phyloP scores from a whole-genome alignment of 2,888 invertebrate genomes.

The Drosophila emarginata region DNA sequence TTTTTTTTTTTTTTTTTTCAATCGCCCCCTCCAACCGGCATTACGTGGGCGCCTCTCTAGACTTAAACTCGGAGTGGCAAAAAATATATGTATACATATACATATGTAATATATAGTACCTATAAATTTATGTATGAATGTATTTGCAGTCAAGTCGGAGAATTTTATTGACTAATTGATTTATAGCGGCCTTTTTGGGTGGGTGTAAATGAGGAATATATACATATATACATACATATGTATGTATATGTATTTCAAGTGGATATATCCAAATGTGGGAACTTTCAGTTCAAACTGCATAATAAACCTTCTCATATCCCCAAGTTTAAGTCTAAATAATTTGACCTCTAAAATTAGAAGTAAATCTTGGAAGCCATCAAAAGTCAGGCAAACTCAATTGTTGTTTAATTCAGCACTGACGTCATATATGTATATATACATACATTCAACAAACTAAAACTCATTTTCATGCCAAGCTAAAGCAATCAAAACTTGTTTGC shows the following conservation, averaged over 20 bases:
- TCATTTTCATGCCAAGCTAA: conserved; percentile 48
- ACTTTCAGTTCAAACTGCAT: conserved; percentile 23
- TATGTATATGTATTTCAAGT: conserved; percentile 14
- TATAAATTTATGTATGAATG: neutral
- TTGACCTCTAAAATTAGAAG: conserved; percentile 58
- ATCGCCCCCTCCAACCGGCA: conserved; percentile 45
- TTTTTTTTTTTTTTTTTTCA: conserved; percentile 15
- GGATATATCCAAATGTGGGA: conserved; percentile 45
- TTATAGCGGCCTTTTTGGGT: conserved; percentile 63
- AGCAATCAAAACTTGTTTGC: conserved; percentile 74
- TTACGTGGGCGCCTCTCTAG: conserved; percentile 61
- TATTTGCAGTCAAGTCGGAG: conserved; percentile 24
- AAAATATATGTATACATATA: conserved; percentile 22
- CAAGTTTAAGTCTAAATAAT: conserved; percentile 45
- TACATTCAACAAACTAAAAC: conserved; percentile 25
- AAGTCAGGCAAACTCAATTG: conserved; percentile 59
- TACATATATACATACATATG: no score
- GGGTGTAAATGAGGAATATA: conserved; percentile 43
- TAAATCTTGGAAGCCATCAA: conserved; percentile 10
- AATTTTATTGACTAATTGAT: conserved; percentile 65
- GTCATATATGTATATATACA: conserved; percentile 54
- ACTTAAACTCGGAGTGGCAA: conserved; percentile 36
- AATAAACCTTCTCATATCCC: neutral
- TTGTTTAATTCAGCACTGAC: conserved; percentile 64
- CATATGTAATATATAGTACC: no score